A percentile compares a stretch with the other conserved stretches of the same genome.
These are phyloP conservation scores for Psephotus haematonotus DNA, from an alignment of 2,113 vertebrate genomes.

Conservation along the genomic window DNA sequence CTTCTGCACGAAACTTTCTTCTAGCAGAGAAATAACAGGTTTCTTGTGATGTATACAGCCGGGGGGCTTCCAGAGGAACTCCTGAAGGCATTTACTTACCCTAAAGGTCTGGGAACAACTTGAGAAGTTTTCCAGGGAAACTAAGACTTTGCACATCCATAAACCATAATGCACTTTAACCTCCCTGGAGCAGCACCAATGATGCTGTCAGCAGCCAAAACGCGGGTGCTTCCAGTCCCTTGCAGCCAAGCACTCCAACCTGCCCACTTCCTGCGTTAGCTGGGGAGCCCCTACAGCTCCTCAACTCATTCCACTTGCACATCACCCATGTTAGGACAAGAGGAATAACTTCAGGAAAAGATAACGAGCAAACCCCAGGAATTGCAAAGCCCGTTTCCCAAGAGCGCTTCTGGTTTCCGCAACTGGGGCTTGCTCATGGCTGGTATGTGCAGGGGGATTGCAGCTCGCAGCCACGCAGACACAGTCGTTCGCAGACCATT, in stretches of 20 bases:
- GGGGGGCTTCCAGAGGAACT: background rate
- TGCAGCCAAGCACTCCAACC: background rate
- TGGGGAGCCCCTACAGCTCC: background rate
- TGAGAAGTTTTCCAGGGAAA: background rate
- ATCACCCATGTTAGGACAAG: background rate
- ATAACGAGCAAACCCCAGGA: rapidly evolving
- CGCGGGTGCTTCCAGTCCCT: background rate
- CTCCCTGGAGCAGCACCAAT: background rate
- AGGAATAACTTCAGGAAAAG: background rate
- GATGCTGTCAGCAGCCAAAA: background rate
- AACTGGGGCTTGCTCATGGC: rapidly evolving
- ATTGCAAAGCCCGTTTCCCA: background rate
- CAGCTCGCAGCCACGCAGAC: background rate
- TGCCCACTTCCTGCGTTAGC: rapidly evolving
- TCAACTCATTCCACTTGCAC: background rate
- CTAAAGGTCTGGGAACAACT: background rate
- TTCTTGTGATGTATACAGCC: background rate
- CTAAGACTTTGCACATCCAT: background rate
- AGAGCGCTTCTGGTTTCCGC: background rate
- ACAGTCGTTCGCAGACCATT: rapidly evolving
- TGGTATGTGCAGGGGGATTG: rapidly evolving
- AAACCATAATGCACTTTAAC: background rate
- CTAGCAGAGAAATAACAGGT: background rate
- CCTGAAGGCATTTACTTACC: background rate
- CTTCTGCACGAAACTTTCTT: background rate